Evolutionary conservation across 2,113 vertebrate genomes (phyloP).

Genomic region (Oryzias javanicus): DNA sequence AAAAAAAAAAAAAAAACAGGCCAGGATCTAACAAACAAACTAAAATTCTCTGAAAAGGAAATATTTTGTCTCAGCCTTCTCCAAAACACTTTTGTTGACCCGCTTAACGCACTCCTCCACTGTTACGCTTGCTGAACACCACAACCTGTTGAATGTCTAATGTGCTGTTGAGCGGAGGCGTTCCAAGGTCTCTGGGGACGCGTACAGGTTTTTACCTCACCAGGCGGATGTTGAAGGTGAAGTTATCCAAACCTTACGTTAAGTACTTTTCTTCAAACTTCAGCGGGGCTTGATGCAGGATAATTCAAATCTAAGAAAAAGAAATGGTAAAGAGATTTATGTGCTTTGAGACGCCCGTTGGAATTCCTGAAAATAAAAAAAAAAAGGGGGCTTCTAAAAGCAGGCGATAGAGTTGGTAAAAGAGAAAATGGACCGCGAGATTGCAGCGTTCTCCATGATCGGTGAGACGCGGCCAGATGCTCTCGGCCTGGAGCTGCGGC

Average conservation of each 20-base stretch:
- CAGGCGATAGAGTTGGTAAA: slow-evolving; percentile 65
- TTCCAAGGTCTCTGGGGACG: slow-evolving; percentile 65
- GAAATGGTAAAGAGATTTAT: too few species aligned
- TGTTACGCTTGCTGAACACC: slow-evolving; percentile 47
- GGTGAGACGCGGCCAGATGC: too few species aligned
- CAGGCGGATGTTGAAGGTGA: slow-evolving; percentile 74
- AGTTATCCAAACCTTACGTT: too few species aligned
- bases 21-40: slow-evolving; percentile 24
- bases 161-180: slow-evolving; percentile 63
- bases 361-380: too few species aligned
- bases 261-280: too few species aligned
- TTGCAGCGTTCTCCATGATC: too few species aligned
- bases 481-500: slow-evolving; percentile 50
- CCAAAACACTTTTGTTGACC: slow-evolving; percentile 33
- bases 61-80: slow-evolving; percentile 21
- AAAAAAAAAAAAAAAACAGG: slow-evolving; percentile 25
- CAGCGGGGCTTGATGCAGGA: slow-evolving; percentile 47
- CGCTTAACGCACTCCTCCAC: slow-evolving; percentile 47
- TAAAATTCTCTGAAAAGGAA: slow-evolving; percentile 17
- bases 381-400: slow-evolving; percentile 42
- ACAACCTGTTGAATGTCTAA: slow-evolving; percentile 72
- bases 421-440: too few species aligned
- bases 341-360: too few species aligned
- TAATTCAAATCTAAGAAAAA: slow-evolving; percentile 41
- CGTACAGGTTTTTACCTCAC: slow-evolving; percentile 72